These are phyloP conservation scores for Procavia capensis DNA, from an alignment of 2,113 vertebrate species.

Conservation along the genomic window DNA sequence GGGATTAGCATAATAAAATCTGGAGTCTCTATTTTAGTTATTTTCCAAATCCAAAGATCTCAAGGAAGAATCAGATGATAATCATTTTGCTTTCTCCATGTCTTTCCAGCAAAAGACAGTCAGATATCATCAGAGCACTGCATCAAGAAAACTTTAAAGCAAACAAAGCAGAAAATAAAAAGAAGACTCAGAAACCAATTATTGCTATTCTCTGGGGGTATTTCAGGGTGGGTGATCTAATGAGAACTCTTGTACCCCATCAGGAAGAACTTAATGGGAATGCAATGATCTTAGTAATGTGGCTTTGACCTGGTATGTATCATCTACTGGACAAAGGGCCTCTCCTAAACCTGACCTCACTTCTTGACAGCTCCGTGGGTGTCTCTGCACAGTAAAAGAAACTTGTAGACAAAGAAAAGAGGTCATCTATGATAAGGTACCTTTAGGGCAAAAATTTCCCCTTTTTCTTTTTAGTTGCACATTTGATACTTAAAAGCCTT, in stretches of 20 bases:
- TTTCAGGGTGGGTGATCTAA: slow-evolving; percentile 80
- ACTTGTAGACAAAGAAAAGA: neutral
- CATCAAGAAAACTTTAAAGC: slow-evolving; percentile 73
- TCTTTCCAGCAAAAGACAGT: slow-evolving; percentile 54
- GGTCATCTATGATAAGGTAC: neutral
- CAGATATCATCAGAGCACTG: slow-evolving; percentile 50
- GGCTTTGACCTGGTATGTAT: slow-evolving; percentile 60
- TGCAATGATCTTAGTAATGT: slow-evolving; percentile 52
- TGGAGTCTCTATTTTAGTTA: neutral
- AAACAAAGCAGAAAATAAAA: slow-evolving; percentile 81
- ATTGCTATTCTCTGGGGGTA: slow-evolving; percentile 69
- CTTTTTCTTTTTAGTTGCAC: neutral
- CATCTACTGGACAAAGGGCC: slow-evolving; percentile 56
- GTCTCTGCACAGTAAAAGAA: neutral
- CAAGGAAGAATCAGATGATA: neutral
- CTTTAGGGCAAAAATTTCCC: neutral
- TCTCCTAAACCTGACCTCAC: neutral
- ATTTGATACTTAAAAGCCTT: slow-evolving; percentile 29
- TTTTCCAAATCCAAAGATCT: slow-evolving; percentile 25
- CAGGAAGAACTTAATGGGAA: slow-evolving; percentile 70
- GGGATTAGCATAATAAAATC: neutral
- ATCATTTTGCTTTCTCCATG: neutral
- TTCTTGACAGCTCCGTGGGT: neutral
- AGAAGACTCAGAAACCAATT: slow-evolving; percentile 78
- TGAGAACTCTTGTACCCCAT: slow-evolving; percentile 73